Evolutionary conservation across 2,888 invertebrate genomes (phyloP).

Genomic region (Cantharis flavilabris): DNA sequence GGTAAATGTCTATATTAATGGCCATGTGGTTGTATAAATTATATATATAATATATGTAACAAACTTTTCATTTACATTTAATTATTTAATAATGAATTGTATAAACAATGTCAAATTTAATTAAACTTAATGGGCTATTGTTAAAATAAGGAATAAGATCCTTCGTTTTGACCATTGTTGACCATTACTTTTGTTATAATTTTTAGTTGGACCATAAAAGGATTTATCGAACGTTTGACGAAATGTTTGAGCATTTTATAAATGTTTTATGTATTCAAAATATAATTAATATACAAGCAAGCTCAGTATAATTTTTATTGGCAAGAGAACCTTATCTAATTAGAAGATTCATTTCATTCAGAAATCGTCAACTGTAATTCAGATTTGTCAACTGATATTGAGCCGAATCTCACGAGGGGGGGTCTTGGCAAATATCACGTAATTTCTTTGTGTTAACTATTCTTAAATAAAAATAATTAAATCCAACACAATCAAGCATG

Average conservation of each 20-base stretch:
- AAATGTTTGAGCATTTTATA: constrained; percentile 13
- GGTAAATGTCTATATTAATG: constrained; percentile 12
- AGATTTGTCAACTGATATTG: too few relatives aligned
- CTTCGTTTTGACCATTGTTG: background rate
- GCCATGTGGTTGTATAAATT: constrained; percentile 19
- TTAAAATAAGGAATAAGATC: background rate
- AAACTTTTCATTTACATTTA: background rate
- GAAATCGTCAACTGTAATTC: too few relatives aligned
- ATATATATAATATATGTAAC: constrained; percentile 6
- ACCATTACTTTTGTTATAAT: background rate
- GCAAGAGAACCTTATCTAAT: background rate
- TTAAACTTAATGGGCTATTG: background rate
- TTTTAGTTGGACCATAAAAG: background rate
- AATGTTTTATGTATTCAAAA: constrained; percentile 19
- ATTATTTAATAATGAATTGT: background rate
- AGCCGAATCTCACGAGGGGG: too few relatives aligned
- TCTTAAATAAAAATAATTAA: too few relatives aligned
- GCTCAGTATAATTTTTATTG: background rate
- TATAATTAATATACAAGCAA: background rate
- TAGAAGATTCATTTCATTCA: background rate
- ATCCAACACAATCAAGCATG: too few relatives aligned
- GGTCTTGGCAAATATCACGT: too few relatives aligned
- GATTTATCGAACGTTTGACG: background rate
- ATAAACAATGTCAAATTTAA: background rate
- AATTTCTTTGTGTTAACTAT: too few relatives aligned